phyloP scores from a whole-genome alignment of 2,797 vertebrate species.

The Micrastur ruficollis region DNA sequence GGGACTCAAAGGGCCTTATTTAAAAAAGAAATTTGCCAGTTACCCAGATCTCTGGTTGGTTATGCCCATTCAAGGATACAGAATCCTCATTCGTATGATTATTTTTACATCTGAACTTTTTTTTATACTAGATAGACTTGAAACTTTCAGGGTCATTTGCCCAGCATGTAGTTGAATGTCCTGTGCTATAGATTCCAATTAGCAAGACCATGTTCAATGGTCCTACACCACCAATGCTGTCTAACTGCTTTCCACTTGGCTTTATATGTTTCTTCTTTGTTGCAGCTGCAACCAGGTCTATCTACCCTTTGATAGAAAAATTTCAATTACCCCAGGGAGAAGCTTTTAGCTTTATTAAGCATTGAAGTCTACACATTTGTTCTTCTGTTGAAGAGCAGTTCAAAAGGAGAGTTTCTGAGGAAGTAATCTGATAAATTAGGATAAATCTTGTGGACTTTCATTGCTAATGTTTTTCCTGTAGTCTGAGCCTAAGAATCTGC shows the following conservation, averaged over 20 bases:
- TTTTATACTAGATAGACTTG: conserved; percentile 74
- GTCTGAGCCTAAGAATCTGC: conserved; percentile 69
- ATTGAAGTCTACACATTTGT: conserved; percentile 80
- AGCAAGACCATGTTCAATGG: conserved; percentile 78
- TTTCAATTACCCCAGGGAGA: conserved; percentile 80
- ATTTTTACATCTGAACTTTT: conserved; percentile 83
- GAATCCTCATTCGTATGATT: conserved; percentile 76
- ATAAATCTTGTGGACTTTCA: conserved; percentile 70
- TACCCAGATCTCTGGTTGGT: conserved; percentile 75
- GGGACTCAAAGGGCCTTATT: conserved; percentile 78
- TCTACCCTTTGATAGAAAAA: conserved; percentile 78
- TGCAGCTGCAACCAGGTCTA: conserved; percentile 78
- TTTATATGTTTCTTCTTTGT: conserved; percentile 81
- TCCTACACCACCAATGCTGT: conserved; percentile 75
- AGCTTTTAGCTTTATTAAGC: conserved; percentile 84
- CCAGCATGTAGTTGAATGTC: conserved; percentile 80
- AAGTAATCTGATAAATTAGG: conserved; percentile 83
- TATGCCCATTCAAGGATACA: conserved; percentile 76
- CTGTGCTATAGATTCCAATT: conserved; percentile 84
- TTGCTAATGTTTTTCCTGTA: conserved; percentile 64
- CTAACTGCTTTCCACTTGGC: conserved; percentile 80
- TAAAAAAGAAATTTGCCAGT: conserved; percentile 78
- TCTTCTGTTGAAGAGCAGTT: conserved; percentile 77
- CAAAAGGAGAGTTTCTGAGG: conserved; percentile 76
- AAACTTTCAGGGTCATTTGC: conserved; percentile 83